Percentiles rank a stretch among this genome's conserved stretches.
Evolutionary conservation across 2,888 invertebrate species (phyloP).

Genomic region (Scelioninae gen. 2): DNA sequence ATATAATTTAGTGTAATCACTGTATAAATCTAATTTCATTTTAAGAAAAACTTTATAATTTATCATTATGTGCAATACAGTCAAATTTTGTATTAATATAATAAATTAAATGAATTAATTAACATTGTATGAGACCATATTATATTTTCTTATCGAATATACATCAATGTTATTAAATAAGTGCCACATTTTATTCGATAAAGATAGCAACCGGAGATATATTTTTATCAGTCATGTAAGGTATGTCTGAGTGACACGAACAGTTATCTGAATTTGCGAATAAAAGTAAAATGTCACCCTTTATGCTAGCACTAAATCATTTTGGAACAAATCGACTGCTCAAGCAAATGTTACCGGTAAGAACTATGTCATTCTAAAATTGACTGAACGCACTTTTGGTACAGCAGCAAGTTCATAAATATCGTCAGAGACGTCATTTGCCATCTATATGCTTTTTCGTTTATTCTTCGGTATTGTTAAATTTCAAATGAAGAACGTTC

Average conservation of each 20-base stretch:
- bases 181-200: slow-evolving; percentile 36
- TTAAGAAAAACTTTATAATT: too few species aligned
- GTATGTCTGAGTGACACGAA: slow-evolving; percentile 35
- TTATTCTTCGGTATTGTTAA: slow-evolving; percentile 10
- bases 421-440: slow-evolving; percentile 24
- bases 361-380: slow-evolving; percentile 45
- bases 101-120: too few species aligned
- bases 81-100: too few species aligned
- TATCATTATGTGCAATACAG: too few species aligned
- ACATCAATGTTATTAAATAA: slow-evolving; percentile 17
- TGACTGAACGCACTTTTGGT: slow-evolving; percentile 43
- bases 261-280: slow-evolving; percentile 53
- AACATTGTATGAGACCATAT: too few species aligned
- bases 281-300: slow-evolving; percentile 53
- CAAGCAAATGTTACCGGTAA: slow-evolving; percentile 54
- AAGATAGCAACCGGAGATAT: slow-evolving; percentile 25
- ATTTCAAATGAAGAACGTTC: too few species aligned
- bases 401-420: slow-evolving; percentile 39
- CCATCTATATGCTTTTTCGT: slow-evolving; percentile 1
- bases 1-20: too few species aligned
- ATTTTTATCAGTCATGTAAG: slow-evolving; percentile 43
- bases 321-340: slow-evolving; percentile 56
- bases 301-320: slow-evolving; percentile 51
- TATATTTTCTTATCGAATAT: slow-evolving; percentile 21
- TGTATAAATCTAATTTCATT: too few species aligned